Base-by-base conservation (phyloP, 2,797 vertebrate species). In the Alfaro cultratus region DNA sequence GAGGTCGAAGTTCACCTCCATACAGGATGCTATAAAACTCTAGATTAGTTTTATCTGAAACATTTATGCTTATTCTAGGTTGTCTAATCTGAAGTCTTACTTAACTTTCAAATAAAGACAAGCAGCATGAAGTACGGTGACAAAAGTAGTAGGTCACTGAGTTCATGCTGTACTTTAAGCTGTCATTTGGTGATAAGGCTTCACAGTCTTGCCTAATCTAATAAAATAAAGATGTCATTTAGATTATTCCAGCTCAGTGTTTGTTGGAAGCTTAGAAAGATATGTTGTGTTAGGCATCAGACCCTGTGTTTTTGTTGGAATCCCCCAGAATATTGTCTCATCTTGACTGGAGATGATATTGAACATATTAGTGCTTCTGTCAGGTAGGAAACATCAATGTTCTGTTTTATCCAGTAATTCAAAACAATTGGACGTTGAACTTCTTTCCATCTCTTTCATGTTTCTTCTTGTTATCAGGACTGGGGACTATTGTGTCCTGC, bases 131-230 rank as follows among this genome's bases (percentile, higher is more conserved):
- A 80, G 11, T 15, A 85, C 90, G 90, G 9, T 36, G 47, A 29
- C 1, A 26, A 51, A 81, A 86, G 82, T 86, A n/a, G 39, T 71
- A 86, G 80, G 79, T 90, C 39, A 81, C 64, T 73, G 80, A 80
- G 81, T 87, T 5, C 79, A 80, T 31, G 29, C 41, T 94, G 95
- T 87, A 95, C 95, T 96, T 94, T 94, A 93, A 73, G 55, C 87
- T 76, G 18, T 0, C 0, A 51, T 79, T 74, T 76, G 73, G 26
- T 15, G 92, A 95, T 94, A 94, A 92, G 80, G 34, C 81, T 60
- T 73, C 23, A 6, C 26, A 29, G 49, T 36, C 51, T 57, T 0
- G 18, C 46, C 73, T 79, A 8, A 80, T 36, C 41, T 26, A 51
- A 78, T 80, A 67, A 75, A 74, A 84, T 87, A 88, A 87, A 89